Evolutionary conservation across 2,888 invertebrate genomes (phyloP).

Genomic region (Toxonevra muliebris): DNA sequence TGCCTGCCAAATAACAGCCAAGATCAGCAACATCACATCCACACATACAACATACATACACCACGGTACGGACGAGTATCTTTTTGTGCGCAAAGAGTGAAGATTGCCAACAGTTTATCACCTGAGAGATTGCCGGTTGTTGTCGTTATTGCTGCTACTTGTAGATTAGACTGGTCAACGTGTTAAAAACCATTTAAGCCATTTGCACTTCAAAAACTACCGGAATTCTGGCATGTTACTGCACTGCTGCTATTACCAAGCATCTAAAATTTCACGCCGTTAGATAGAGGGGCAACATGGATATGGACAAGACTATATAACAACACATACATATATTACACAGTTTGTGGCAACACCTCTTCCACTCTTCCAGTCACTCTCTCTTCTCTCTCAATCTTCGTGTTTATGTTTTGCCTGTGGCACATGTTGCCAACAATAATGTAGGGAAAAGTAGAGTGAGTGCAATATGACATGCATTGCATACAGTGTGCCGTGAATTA

Average conservation of each 20-base stretch:
- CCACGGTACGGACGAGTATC: too few relatives aligned
- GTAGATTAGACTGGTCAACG: conserved; percentile 2
- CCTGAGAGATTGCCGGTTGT: neutral
- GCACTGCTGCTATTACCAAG: conserved; percentile 7
- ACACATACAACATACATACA: neutral
- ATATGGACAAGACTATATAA: neutral
- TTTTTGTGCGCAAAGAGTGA: neutral
- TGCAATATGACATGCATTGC: neutral
- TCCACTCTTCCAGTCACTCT: neutral
- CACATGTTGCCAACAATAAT: neutral
- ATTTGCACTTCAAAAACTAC: conserved; percentile 10
- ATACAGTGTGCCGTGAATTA: neutral
- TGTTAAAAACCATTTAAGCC: conserved; percentile 16
- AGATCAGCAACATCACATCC: conserved; percentile 16
- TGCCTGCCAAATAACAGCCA: conserved; percentile 9
- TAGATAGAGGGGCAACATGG: neutral
- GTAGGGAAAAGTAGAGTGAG: neutral
- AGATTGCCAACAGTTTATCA: conserved; percentile 4
- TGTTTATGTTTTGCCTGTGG: too few relatives aligned
- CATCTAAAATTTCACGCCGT: conserved; percentile 32
- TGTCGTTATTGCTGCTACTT: conserved; percentile 14
- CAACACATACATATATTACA: conserved; percentile 24
- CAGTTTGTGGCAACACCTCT: conserved; percentile 32
- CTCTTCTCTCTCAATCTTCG: too few relatives aligned
- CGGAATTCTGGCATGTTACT: conserved; percentile 18